phyloP scores from a whole-genome alignment of 2,888 invertebrate species.

The Homarus gammarus region DNA sequence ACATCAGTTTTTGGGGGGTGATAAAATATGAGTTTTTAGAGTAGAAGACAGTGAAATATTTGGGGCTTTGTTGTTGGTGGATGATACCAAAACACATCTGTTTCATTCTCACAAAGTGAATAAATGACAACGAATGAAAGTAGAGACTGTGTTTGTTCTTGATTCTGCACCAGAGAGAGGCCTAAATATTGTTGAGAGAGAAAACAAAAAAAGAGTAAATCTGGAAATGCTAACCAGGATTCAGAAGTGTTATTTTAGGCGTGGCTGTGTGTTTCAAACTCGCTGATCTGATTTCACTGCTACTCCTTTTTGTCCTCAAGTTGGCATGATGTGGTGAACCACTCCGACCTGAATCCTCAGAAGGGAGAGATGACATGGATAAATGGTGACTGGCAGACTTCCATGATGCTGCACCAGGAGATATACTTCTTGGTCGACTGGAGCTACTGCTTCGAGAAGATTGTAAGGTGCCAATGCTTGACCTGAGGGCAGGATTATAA shows the following conservation, averaged over 20 bases:
- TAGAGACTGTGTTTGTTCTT: no score
- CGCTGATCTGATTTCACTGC: not conserved
- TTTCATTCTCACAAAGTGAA: no score
- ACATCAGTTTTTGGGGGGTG: no score
- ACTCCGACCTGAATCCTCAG: conserved; percentile 58
- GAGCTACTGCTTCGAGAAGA: conserved; percentile 53
- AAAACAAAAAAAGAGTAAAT: not conserved
- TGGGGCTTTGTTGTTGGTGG: no score
- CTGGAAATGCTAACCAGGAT: conserved; percentile 18
- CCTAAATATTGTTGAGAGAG: no score
- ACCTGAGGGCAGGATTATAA: conserved; percentile 4
- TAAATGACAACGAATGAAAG: no score
- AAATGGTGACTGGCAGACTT: conserved; percentile 20
- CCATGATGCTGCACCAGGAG: conserved; percentile 22
- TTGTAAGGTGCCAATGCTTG: conserved; percentile 60
- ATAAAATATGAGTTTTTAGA: no score
- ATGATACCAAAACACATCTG: no score
- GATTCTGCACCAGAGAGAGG: no score
- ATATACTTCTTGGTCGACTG: conserved; percentile 31
- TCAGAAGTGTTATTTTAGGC: conserved; percentile 8
- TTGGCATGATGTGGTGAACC: conserved; percentile 40
- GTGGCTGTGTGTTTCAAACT: not conserved
- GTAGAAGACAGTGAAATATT: no score
- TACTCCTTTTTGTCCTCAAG: not conserved
- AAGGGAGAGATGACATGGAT: conserved; percentile 43